These are phyloP conservation scores for Papilio elwesi DNA, from an alignment of 2,888 invertebrate species.

Conservation along the genomic window DNA sequence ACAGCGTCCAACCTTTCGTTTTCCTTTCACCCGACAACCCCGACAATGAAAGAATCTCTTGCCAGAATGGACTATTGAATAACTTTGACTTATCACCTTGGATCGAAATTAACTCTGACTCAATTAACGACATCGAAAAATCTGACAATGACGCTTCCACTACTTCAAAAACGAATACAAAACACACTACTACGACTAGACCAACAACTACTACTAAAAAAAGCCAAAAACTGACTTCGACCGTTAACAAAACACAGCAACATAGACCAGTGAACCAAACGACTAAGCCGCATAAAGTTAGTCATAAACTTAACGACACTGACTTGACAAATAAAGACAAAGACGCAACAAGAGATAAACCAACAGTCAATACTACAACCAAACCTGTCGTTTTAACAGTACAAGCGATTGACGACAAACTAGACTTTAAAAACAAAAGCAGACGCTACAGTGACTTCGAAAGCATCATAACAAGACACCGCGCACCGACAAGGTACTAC, in stretches of 20 bases:
- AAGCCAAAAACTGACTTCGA: conserved; percentile 46
- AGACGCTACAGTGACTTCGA: conserved; percentile 67
- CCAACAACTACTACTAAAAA: conserved; percentile 58
- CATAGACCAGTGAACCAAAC: conserved; percentile 46
- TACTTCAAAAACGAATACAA: conserved; percentile 38
- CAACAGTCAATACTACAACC: conserved; percentile 43
- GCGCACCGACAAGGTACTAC: conserved; percentile 59
- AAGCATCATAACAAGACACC: conserved; percentile 56
- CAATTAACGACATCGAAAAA: conserved; percentile 70
- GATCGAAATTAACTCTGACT: conserved; percentile 79
- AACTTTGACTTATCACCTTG: conserved; percentile 86
- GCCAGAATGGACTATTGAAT: conserved; percentile 80
- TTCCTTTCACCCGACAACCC: conserved; percentile 86
- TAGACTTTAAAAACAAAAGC: conserved; percentile 83
- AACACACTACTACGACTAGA: conserved; percentile 53
- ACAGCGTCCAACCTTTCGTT: conserved; percentile 88
- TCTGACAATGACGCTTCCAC: conserved; percentile 55
- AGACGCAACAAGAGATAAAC: conserved; percentile 47
- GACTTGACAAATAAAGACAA: conserved; percentile 50
- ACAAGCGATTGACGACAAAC: conserved; percentile 83
- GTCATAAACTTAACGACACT: conserved; percentile 52
- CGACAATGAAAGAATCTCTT: conserved; percentile 85
- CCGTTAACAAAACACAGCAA: conserved; percentile 51
- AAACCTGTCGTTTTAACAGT: conserved; percentile 56
- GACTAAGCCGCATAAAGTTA: conserved; percentile 53